Evolutionary conservation across 2,888 invertebrate genomes (phyloP).

Genomic region (Hoplodrina ambigua): DNA sequence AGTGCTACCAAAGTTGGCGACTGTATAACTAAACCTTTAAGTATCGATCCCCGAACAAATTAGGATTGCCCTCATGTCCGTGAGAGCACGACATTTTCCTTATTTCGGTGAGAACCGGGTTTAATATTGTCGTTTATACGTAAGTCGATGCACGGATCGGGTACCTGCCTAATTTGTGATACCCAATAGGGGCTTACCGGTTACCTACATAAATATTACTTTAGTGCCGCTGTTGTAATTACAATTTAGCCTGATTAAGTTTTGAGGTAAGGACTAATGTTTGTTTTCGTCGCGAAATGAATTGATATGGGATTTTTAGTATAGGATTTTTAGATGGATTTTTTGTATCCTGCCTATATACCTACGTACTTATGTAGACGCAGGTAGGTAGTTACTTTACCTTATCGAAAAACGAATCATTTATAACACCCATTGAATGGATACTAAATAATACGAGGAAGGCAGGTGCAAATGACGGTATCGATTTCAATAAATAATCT

Average conservation of each 20-base stretch:
- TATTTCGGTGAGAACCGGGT: constrained; percentile 80
- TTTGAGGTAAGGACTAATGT: constrained; percentile 29
- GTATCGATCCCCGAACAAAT: constrained; percentile 66
- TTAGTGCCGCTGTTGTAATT: constrained; percentile 52
- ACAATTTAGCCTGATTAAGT: constrained; percentile 44
- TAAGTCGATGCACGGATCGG: constrained; percentile 53
- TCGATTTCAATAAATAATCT: constrained; percentile 19
- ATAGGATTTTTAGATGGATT: constrained; percentile 4
- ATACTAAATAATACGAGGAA: constrained; percentile 22
- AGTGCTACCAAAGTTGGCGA: constrained; percentile 32
- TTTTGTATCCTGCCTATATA: background rate
- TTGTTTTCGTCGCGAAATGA: constrained; percentile 45
- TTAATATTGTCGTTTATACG: constrained; percentile 54
- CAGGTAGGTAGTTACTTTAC: background rate
- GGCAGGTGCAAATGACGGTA: constrained; percentile 13
- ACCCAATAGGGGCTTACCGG: constrained; percentile 44
- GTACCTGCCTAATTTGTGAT: constrained; percentile 65
- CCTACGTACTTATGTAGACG: background rate
- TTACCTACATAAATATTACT: constrained; percentile 57
- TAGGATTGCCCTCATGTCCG: constrained; percentile 77
- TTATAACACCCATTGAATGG: background rate
- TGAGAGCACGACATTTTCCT: constrained; percentile 77
- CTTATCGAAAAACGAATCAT: background rate
- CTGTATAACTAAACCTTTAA: constrained; percentile 47
- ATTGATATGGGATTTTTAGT: constrained; percentile 36